Evolutionary conservation across 2,888 invertebrate genomes (phyloP), one percentile per base, ranked within the genome.

Genomic region (Calliscelio sp.): DNA sequence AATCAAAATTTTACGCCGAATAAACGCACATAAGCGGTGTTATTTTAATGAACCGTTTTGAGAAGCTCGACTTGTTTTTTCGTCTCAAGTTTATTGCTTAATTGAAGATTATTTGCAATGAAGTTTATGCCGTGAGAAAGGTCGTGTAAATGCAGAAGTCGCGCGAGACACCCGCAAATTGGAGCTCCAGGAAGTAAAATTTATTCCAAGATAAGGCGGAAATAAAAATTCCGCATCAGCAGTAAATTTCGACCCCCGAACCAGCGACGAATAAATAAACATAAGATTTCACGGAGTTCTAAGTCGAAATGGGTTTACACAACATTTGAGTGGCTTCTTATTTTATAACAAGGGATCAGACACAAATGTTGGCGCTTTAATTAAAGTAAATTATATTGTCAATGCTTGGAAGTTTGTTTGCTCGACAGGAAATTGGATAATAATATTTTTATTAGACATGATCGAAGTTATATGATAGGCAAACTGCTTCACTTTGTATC

Each of bases 281-380:
- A 57, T 35, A 41, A 61, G 41, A 61, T 61, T 22, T 41, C 25
- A n/a, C 22, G 5, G 8, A 35, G 35, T 14, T 35, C 11, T 35
- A 20, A 35, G 10, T 38, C 59, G 63, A 63, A 63, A 63, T 44
- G 63, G 41, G 44, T 59, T 59, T 59, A 22, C 63, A 44, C 22
- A 44, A 44, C 38, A 63, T 25, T 44, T 63, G 16, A 38, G 24
- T 14, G 16, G 38, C 14, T 32, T 11, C 32, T 20, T 38, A 38
- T 38, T 59, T 59, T 59, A 38, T 59, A 59, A 22, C 22, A 38
- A 7, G 38, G 22, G 38, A 2, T 38, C 7, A 22, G 16, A 20
- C 35, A 38, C 25, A 28, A 28, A 55, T 55, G 28, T 55, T 18
- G 32, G 28, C 0, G 18, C 14, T 18, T 28, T 32, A 55, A 55